Conservation (phyloP, 2,797 vertebrate species). For the Naso thynnoides region DNA sequence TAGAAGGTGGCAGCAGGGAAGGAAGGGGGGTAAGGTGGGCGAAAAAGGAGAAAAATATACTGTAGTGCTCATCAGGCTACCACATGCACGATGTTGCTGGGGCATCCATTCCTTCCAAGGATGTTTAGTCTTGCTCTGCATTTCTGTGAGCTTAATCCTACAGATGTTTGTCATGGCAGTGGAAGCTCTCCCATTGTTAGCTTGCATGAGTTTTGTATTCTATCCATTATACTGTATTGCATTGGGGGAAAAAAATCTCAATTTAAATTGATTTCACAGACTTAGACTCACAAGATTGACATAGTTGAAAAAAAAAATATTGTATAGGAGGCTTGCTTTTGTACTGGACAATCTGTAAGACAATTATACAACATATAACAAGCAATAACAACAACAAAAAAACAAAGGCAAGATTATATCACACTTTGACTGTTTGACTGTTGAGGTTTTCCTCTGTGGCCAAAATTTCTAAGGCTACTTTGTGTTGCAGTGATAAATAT, state of each 20-base stretch:
- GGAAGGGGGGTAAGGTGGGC: conserved; percentile 1
- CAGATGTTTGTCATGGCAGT: not conserved
- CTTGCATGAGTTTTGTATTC: conserved; percentile 2
- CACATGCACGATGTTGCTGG: conserved; percentile 2
- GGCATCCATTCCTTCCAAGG: not conserved
- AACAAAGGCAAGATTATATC: not conserved
- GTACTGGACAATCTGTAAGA: not conserved
- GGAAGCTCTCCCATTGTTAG: not conserved
- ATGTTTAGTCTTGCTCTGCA: conserved; percentile 5
- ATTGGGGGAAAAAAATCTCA: not conserved
- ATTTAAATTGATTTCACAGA: not conserved
- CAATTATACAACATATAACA: conserved; percentile 5
- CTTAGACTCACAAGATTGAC: not conserved
- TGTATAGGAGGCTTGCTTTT: not conserved
- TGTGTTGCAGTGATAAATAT: conserved; percentile 8
- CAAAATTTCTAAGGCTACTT: conserved; percentile 7
- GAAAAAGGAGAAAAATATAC: conserved; percentile 23
- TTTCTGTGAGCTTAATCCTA: not conserved
- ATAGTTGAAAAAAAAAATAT: not conserved
- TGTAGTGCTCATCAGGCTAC: conserved; percentile 22
- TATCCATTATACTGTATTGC: not conserved
- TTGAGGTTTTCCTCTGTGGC: conserved; percentile 13
- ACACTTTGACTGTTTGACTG: conserved; percentile 1
- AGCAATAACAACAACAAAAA: not conserved
- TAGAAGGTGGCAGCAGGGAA: conserved; percentile 57